Conservation (phyloP, 2,888 invertebrate species). For the Didymodactylos carnosus region DNA sequence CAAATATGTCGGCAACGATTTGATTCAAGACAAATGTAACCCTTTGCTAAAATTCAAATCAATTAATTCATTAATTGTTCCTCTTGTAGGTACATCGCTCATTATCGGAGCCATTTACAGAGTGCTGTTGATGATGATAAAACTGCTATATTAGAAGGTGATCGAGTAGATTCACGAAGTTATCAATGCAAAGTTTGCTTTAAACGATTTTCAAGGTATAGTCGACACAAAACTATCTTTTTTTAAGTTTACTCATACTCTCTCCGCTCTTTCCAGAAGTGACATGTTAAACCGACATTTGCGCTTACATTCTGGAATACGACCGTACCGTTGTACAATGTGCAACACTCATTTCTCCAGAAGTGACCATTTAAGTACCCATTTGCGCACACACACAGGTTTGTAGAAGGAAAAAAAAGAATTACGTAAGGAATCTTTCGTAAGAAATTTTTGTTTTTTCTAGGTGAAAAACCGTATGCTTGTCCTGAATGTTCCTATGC, state of each 20-base stretch:
- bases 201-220: neutral
- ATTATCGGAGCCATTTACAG: neutral
- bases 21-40: neutral
- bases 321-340: conserved; percentile 82
- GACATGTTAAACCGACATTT: conserved; percentile 97
- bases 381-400: conserved; percentile 83
- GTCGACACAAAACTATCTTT: neutral
- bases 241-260: too few species aligned
- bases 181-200: neutral
- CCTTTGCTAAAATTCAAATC: too few species aligned
- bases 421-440: too few species aligned
- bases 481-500: conserved; percentile 87
- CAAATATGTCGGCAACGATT: neutral
- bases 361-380: conserved; percentile 92
- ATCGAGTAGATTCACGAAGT: neutral
- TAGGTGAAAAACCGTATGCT: conserved; percentile 62
- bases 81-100: neutral
- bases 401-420: conserved; percentile 22
- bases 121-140: neutral
- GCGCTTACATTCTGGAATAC: conserved; percentile 85
- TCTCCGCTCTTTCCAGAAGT: conserved; percentile 50
- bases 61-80: too few species aligned
- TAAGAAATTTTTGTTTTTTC: conserved; percentile 42
- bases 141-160: neutral
- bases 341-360: conserved; percentile 81